Evolutionary conservation across 2,113 vertebrate species (phyloP).

Genomic region (Dromas ardeola): DNA sequence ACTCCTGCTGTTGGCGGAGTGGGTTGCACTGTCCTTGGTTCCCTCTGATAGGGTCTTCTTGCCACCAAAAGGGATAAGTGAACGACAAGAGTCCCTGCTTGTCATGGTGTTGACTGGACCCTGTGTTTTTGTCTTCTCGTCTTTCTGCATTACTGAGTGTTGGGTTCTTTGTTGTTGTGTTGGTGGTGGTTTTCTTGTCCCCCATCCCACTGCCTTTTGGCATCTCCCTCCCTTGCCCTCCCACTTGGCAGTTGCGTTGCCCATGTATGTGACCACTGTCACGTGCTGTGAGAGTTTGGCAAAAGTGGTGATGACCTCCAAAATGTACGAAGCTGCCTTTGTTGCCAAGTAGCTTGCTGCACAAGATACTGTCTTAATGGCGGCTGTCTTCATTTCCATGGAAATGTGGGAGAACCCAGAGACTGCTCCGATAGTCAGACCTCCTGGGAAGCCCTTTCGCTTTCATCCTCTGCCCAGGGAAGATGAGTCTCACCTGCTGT

Average conservation of each 20-base stretch:
- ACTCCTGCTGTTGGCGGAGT: not conserved
- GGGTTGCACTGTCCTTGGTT: not conserved
- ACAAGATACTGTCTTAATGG: not conserved
- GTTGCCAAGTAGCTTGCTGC: not conserved
- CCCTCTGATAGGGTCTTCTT: not conserved
- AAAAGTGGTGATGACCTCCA: not conserved
- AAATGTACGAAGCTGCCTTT: not conserved
- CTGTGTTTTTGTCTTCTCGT: not conserved
- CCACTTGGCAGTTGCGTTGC: not conserved
- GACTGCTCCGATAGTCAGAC: not conserved
- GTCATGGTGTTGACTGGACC: not conserved
- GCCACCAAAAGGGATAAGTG: not conserved
- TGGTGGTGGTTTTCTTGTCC: not conserved
- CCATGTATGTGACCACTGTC: not conserved
- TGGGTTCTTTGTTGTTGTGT: not conserved
- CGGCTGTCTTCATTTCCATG: constrained; percentile 1
- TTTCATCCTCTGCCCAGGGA: constrained; percentile 6
- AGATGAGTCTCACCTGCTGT: not conserved
- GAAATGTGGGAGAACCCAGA: constrained; percentile 14
- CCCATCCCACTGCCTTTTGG: not conserved
- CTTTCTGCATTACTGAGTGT: not conserved
- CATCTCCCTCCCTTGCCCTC: not conserved
- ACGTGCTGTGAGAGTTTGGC: rapidly evolving
- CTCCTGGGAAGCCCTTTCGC: not conserved
- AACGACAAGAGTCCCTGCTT: not conserved